Evolutionary conservation across 1,140 invertebrate genomes (phyloP).

Genomic region (Zaprionus ornatus): DNA sequence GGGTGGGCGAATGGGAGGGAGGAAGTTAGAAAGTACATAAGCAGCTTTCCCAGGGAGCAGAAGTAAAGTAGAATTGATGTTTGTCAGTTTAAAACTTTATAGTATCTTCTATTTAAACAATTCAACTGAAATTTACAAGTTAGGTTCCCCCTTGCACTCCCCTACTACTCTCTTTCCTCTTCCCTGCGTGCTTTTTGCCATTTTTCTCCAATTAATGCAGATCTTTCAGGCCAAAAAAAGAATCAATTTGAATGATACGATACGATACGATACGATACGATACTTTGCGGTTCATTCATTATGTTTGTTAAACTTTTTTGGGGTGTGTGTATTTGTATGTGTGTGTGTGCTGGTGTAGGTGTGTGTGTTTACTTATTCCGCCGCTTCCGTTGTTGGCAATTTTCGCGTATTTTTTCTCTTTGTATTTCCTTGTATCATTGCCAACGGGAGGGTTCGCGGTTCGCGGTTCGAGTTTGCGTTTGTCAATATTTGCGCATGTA

Average conservation of each 20-base stretch:
- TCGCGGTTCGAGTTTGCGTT: conserved; percentile 2
- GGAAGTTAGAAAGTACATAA: not conserved
- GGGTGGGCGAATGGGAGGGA: not conserved
- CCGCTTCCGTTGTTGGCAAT: not conserved
- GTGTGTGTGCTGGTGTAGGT: too few relatives aligned
- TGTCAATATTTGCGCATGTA: conserved; percentile 42
- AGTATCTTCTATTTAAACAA: not conserved
- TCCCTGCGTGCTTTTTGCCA: not conserved
- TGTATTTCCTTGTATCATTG: conserved; percentile 1
- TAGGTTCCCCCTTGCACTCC: too few relatives aligned
- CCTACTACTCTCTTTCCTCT: too few relatives aligned
- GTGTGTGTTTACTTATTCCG: conserved; percentile 7
- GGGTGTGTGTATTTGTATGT: too few relatives aligned
- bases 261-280: not conserved
- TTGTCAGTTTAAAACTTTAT: not conserved
- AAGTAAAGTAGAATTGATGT: not conserved
- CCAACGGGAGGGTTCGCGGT: not conserved
- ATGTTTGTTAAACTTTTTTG: conserved; percentile 21
- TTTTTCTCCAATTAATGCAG: not conserved
- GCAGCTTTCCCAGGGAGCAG: not conserved
- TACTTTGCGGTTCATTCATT: conserved; percentile 30
- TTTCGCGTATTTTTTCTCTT: not conserved
- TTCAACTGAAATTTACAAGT: not conserved
- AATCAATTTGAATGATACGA: conserved; percentile 35
- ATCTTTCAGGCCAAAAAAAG: not conserved